Evolutionary conservation across 2,888 invertebrate genomes (phyloP), one percentile per base, ranked within the genome.

Genomic region (Euproctis similis): DNA sequence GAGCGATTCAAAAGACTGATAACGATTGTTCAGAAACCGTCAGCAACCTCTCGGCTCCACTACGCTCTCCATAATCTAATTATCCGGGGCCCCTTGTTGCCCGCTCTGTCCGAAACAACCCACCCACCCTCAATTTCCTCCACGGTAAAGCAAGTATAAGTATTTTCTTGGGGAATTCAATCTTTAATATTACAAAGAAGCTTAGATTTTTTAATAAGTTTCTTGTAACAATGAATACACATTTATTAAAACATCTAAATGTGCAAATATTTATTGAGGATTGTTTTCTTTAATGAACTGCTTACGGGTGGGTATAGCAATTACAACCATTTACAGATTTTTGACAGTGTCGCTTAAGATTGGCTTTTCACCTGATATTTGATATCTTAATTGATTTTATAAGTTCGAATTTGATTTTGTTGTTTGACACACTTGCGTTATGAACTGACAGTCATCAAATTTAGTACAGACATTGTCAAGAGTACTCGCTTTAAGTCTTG

Each of bases 1-100:
- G 41, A 63, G 61, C 60, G 65, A 65, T 66, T 67, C 62, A 60
- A 60, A 46, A 63, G 63, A 59, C 53, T 65, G 67, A 71, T 69
- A 67, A n/a, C 62, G 59, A 71, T 74, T 77, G 73, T 77, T 67
- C 59, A 51, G 48, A 52, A 56, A 54, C 58, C n/a, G 52, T 54
- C 60, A 62, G 64, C 64, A 64, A 68, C 60, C 64, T 57, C n/a
- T n/a, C 56, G 59, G 53, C 59, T 55, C 65, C 64, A 55, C 73
- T 62, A 54, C 65, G 59, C 68, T 69, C 67, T 70, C 70, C 71
- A 72, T 74, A 76, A 78, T 74, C 75, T 76, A 80, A 77, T 80
- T 78, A 72, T 71, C n/a, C 72, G 71, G 4, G 70, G 67, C 73
- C 76, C 70, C 68, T 73, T 69, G 66, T 69, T 68, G 68, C 72